Percentiles rank a stretch among this genome's conserved stretches.
phyloP scores from a whole-genome alignment of 2,113 vertebrate species.

The Sterna hirundo region DNA sequence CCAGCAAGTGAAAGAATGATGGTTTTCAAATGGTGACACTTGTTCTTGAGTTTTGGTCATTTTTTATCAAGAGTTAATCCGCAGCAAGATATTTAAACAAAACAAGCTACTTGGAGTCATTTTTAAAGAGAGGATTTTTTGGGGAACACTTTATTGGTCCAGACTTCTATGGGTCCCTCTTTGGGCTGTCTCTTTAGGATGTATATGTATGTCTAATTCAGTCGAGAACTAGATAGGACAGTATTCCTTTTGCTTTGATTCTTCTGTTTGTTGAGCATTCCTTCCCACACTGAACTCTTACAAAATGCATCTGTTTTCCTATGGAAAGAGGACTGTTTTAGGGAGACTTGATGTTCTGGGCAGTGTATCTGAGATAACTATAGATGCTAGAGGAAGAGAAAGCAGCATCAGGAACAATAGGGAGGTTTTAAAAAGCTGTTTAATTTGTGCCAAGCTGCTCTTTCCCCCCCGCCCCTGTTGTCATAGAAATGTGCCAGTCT shows the following conservation, averaged over 20 bases:
- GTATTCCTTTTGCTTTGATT: not conserved
- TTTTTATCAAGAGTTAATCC: not conserved
- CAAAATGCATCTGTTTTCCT: not conserved
- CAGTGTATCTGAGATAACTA: not conserved
- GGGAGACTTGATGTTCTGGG: not conserved
- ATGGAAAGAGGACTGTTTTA: not conserved
- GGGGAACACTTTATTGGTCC: not conserved
- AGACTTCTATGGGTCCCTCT: not conserved
- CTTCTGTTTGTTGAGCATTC: not conserved
- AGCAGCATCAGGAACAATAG: not conserved
- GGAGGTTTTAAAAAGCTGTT: not conserved
- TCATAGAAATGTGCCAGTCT: conserved; percentile 68
- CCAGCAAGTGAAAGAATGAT: not conserved
- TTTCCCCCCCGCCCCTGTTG: not conserved
- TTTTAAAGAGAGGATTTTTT: not conserved
- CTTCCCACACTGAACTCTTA: not conserved
- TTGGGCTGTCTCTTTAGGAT: not conserved
- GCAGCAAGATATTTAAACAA: not conserved
- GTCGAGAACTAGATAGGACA: not conserved
- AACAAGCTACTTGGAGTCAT: not conserved
- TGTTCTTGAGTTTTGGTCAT: not conserved
- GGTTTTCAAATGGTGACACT: not conserved
- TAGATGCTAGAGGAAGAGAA: not conserved
- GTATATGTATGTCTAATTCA: not conserved
- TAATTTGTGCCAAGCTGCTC: not conserved